Conservation (phyloP, 2,888 invertebrate species). For the Tortricodes alternella region DNA sequence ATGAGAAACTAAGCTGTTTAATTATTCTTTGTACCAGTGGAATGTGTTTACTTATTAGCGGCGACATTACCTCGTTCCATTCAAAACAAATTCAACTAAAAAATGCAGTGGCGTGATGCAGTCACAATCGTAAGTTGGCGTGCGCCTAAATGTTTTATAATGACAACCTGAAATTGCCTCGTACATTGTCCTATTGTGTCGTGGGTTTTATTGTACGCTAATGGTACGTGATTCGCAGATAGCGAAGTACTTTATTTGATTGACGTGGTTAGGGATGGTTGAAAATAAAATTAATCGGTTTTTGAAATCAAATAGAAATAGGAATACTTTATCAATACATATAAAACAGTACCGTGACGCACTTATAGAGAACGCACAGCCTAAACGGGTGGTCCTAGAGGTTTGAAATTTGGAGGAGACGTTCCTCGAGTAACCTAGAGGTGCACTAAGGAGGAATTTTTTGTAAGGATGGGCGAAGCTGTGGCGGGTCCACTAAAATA, state of each 20-base stretch:
- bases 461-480: too few species aligned
- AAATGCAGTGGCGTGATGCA: conserved; percentile 30
- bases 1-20: too few species aligned
- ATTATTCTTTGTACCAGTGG: too few species aligned
- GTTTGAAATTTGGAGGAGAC: too few species aligned
- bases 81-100: conserved; percentile 15
- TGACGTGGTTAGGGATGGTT: conserved; percentile 16
- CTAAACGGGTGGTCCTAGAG: too few species aligned
- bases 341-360: too few species aligned
- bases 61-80: not conserved
- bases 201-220: conserved; percentile 24
- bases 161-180: conserved; percentile 44
- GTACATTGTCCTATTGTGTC: conserved; percentile 38
- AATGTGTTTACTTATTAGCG: not conserved
- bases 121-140: conserved; percentile 33
- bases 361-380: too few species aligned
- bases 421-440: too few species aligned
- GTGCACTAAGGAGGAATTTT: too few species aligned
- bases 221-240: conserved; percentile 24
- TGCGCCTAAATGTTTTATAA: conserved; percentile 53
- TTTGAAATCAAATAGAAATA: too few species aligned
- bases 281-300: not conserved
- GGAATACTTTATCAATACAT: too few species aligned
- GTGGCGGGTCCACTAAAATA: too few species aligned
- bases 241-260: conserved; percentile 11